A percentile compares a stretch with the other conserved stretches of the same genome.
Evolutionary conservation across 1,140 invertebrate species (phyloP).

Genomic region (Colletes gigas): DNA sequence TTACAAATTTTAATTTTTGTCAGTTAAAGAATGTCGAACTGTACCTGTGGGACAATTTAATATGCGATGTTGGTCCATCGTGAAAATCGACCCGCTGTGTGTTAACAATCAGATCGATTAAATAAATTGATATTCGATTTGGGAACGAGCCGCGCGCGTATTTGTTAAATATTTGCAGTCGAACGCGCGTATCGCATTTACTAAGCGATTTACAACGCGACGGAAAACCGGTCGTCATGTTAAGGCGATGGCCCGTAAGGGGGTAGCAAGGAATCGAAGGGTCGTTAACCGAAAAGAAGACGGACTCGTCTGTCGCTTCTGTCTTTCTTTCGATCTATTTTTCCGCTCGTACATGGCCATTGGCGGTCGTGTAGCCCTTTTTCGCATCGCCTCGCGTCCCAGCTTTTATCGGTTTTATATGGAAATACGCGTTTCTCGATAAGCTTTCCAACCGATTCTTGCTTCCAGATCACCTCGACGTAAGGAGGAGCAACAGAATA

Average conservation of each 20-base stretch:
- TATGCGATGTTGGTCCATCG: too few relatives aligned
- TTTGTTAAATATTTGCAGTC: neutral
- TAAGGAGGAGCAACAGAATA: slow-evolving; percentile 3
- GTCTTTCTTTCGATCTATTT: neutral
- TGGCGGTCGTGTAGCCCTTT: neutral
- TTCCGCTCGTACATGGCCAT: neutral
- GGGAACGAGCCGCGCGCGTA: too few relatives aligned
- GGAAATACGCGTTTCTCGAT: neutral
- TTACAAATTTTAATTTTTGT: too few relatives aligned
- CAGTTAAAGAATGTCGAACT: too few relatives aligned
- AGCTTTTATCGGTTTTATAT: too few relatives aligned
- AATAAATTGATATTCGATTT: too few relatives aligned
- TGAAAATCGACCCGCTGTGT: too few relatives aligned
- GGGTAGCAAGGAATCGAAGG: slow-evolving; percentile 37
- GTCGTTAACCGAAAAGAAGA: slow-evolving; percentile 43
- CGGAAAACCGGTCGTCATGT: slow-evolving; percentile 44
- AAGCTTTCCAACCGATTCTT: neutral
- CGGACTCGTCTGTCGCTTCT: neutral
- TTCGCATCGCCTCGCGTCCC: too few relatives aligned
- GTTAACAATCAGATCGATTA: too few relatives aligned
- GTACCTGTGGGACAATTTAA: too few relatives aligned
- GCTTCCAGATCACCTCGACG: slow-evolving; percentile 33
- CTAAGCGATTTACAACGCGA: slow-evolving; percentile 32
- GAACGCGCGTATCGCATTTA: slow-evolving; percentile 11
- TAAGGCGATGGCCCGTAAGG: slow-evolving; percentile 41